Conservation (phyloP, 2,888 invertebrate genomes). For the Stenodema calcarata region DNA sequence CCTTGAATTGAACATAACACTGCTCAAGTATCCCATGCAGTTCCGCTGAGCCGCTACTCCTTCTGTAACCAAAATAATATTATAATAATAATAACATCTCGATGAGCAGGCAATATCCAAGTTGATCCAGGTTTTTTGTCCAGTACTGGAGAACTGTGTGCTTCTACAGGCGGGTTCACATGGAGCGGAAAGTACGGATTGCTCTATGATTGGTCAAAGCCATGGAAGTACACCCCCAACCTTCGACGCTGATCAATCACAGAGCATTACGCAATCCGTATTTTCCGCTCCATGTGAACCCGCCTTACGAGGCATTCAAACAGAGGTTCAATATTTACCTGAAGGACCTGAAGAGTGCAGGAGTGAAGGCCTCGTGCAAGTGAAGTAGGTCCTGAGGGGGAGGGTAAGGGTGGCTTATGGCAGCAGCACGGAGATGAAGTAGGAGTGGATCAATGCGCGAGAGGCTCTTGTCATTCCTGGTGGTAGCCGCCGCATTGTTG, state of each 20-base stretch:
- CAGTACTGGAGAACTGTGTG: no score
- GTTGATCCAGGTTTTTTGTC: neutral
- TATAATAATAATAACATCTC: neutral
- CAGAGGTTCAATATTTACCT: no score
- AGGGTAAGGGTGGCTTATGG: slow-evolving; percentile 34
- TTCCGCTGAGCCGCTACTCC: slow-evolving; percentile 67
- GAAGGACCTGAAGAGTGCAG: slow-evolving; percentile 49
- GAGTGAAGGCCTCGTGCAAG: slow-evolving; percentile 49
- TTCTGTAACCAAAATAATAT: slow-evolving; percentile 54
- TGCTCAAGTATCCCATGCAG: slow-evolving; percentile 76
- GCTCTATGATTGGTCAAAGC: no score
- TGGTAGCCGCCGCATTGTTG: slow-evolving; percentile 53
- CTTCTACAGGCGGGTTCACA: no score
- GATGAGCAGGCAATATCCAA: neutral
- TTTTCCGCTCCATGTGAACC: no score
- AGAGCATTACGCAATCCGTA: no score
- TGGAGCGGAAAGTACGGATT: no score
- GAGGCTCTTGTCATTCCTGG: slow-evolving; percentile 22
- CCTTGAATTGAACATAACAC: slow-evolving; percentile 80
- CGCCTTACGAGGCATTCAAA: no score
- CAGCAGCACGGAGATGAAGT: slow-evolving; percentile 23
- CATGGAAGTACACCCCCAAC: no score
- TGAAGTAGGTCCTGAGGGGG: slow-evolving; percentile 52
- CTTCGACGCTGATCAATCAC: no score
- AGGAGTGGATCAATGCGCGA: slow-evolving; percentile 30